These are phyloP conservation scores for Coelinius sp. DNA, from an alignment of 2,888 invertebrate species.

Conservation along the genomic window DNA sequence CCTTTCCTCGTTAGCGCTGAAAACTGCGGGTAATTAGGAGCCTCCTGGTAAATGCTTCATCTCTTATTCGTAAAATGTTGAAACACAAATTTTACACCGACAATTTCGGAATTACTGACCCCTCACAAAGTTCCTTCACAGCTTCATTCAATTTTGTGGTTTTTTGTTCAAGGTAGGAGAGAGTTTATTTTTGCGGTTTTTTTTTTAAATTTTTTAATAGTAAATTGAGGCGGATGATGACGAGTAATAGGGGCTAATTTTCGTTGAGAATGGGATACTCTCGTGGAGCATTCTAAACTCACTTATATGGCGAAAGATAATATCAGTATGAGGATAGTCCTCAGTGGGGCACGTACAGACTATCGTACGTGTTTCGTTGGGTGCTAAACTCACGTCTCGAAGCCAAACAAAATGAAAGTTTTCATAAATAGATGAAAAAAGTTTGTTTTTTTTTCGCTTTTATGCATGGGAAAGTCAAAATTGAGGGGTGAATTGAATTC, in stretches of 20 bases:
- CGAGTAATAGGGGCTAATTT: conserved; percentile 20
- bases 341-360: conserved; percentile 10
- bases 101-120: neutral
- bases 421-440: neutral
- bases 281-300: conserved; percentile 22
- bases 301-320: conserved; percentile 30
- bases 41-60: conserved; percentile 56
- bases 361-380: conserved; percentile 28
- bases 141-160: too few relatives aligned
- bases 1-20: conserved; percentile 51
- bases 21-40: conserved; percentile 61
- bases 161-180: too few relatives aligned
- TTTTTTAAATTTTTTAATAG: neutral
- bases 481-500: neutral
- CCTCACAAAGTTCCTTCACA: too few relatives aligned
- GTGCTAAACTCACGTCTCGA: conserved; percentile 4
- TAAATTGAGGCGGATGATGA: conserved; percentile 3
- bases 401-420: neutral
- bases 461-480: neutral
- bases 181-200: neutral
- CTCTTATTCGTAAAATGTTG: conserved; percentile 17
- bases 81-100: neutral
- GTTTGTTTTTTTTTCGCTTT: too few relatives aligned
- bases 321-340: conserved; percentile 25
- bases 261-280: conserved; percentile 6